A percentile compares a stretch with the other conserved stretches of the same genome.
Evolutionary conservation across 2,888 invertebrate species (phyloP).

Genomic region (Amiota minor): DNA sequence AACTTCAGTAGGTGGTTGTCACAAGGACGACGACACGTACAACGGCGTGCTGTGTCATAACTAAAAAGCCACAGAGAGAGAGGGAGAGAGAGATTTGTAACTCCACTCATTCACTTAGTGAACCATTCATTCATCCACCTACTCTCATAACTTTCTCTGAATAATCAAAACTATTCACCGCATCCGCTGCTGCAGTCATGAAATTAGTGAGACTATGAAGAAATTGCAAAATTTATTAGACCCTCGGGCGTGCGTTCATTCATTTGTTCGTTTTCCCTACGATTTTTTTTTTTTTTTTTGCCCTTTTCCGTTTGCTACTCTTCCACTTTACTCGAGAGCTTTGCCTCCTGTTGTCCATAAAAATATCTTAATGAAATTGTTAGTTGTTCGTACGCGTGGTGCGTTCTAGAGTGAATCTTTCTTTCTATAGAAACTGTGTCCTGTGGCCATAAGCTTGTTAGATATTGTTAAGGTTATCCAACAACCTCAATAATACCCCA

Average conservation of each 20-base stretch:
- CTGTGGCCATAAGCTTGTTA: slow-evolving; percentile 5
- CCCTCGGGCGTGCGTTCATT: slow-evolving; percentile 51
- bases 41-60: neutral
- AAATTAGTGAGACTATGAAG: slow-evolving; percentile 64
- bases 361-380: slow-evolving; percentile 16
- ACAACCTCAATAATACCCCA: neutral
- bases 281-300: neutral
- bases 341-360: neutral
- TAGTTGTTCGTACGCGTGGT: neutral
- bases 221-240: slow-evolving; percentile 70
- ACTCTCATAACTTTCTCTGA: too few relatives aligned
- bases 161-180: slow-evolving; percentile 13
- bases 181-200: slow-evolving; percentile 45
- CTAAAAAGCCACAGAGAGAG: neutral
- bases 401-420: neutral
- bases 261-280: neutral
- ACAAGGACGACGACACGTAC: slow-evolving; percentile 16
- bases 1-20: slow-evolving; percentile 21
- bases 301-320: neutral
- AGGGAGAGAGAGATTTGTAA: too few relatives aligned
- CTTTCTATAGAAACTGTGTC: neutral
- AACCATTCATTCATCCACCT: neutral
- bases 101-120: neutral
- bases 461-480: slow-evolving; percentile 3
- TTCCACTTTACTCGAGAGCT: too few relatives aligned